phyloP scores from a whole-genome alignment of 64 coral and sea anemone genomes.

The Platygyra sinensis region DNA sequence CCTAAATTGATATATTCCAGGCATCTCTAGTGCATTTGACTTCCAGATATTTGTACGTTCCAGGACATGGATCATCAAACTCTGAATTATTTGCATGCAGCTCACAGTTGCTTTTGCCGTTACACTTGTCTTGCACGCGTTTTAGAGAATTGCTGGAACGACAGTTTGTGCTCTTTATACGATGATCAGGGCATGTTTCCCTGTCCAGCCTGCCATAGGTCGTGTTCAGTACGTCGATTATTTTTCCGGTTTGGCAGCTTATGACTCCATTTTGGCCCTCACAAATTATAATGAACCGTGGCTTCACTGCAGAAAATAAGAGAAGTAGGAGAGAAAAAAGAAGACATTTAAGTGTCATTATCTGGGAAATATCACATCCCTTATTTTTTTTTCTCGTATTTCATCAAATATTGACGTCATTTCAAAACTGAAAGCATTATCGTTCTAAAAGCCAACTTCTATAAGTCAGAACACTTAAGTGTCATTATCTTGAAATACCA shows the following conservation, averaged over 20 bases:
- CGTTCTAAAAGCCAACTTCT: no score
- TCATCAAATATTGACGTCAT: no score
- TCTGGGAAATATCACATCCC: no score
- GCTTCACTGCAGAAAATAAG: background rate
- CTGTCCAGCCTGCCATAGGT: background rate
- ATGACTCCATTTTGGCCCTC: background rate
- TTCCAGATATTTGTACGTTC: background rate
- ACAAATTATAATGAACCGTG: background rate
- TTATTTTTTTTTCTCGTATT: no score
- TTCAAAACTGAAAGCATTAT: no score
- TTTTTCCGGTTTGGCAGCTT: background rate
- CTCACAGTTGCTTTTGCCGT: background rate
- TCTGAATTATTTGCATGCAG: background rate
- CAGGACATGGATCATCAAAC: no score
- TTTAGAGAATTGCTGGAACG: background rate
- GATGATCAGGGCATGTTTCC: background rate
- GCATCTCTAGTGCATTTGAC: background rate
- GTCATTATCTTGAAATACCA: no score
- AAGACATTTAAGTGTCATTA: no score
- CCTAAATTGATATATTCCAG: background rate
- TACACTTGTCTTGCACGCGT: background rate
- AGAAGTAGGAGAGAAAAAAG: background rate
- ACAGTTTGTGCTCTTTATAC: background rate
- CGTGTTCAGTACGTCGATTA: background rate
- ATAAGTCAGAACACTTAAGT: no score